Conservation (phyloP, 2,797 vertebrate species). For the Ambastaia sidthimunki region DNA sequence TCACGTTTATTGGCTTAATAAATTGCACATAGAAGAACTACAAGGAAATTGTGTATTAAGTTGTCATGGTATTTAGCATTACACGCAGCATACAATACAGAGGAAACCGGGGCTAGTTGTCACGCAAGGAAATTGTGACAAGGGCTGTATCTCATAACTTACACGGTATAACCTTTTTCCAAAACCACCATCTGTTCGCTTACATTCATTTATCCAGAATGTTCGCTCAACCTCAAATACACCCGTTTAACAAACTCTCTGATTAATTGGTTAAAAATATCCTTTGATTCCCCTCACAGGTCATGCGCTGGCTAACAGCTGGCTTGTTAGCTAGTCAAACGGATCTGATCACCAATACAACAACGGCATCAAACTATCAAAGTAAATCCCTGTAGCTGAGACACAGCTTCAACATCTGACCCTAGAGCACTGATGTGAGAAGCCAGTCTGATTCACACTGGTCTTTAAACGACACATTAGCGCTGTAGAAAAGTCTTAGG, state of each 20-base stretch:
- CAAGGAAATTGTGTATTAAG: too few species aligned
- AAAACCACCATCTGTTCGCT: not conserved
- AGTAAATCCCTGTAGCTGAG: constrained; percentile 40
- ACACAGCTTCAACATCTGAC: constrained; percentile 26
- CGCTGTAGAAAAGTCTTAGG: constrained; percentile 8
- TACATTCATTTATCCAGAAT: not conserved
- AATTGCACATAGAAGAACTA: too few species aligned
- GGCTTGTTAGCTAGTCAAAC: constrained; percentile 28
- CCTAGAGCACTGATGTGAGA: constrained; percentile 29
- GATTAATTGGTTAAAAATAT: not conserved
- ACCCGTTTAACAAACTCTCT: not conserved
- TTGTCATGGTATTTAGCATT: too few species aligned
- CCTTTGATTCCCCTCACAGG: not conserved
- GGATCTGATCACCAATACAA: constrained; percentile 29
- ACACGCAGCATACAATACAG: not conserved
- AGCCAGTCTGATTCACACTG: constrained; percentile 40
- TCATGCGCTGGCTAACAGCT: not conserved
- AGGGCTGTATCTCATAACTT: too few species aligned
- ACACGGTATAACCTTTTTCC: not conserved
- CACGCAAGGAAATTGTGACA: not conserved
- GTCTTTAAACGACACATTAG: constrained; percentile 29
- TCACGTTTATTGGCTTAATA: not conserved
- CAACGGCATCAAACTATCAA: constrained; percentile 47
- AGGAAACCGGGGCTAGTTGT: not conserved
- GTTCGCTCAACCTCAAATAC: not conserved